These are phyloP conservation scores for Rhynchopsitta pachyrhyncha DNA, from an alignment of 2,113 vertebrate species.

Conservation along the genomic window DNA sequence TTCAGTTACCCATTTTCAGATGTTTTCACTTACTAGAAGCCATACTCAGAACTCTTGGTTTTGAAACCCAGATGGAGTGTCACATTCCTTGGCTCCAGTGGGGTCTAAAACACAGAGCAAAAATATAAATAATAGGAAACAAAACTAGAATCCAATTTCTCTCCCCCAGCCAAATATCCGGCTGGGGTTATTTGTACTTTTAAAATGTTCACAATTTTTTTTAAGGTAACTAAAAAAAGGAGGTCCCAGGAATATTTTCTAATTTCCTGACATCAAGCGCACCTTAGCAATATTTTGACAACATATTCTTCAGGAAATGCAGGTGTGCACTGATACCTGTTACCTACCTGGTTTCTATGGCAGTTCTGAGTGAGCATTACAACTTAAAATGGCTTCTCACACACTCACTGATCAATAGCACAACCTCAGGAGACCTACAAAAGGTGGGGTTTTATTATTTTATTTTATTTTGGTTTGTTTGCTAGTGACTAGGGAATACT, in stretches of 20 bases:
- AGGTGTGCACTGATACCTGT: not conserved
- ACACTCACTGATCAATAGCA: not conserved
- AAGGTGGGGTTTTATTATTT: not conserved
- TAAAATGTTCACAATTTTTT: not conserved
- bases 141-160: not conserved
- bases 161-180: not conserved
- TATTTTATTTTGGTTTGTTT: not conserved
- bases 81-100: not conserved
- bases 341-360: not conserved
- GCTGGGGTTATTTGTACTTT: not conserved
- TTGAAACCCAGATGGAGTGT: not conserved
- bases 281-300: not conserved
- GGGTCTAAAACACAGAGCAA: not conserved
- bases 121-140: not conserved
- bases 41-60: not conserved
- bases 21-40: not conserved
- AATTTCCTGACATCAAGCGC: not conserved
- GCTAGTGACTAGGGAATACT: not conserved
- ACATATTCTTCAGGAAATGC: not conserved
- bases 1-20: not conserved
- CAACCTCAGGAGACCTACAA: not conserved
- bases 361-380: not conserved
- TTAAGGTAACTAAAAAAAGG: not conserved
- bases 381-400: not conserved
- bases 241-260: not conserved